Conservation (phyloP, 2,888 invertebrate genomes). For the Agrochola litura region DNA sequence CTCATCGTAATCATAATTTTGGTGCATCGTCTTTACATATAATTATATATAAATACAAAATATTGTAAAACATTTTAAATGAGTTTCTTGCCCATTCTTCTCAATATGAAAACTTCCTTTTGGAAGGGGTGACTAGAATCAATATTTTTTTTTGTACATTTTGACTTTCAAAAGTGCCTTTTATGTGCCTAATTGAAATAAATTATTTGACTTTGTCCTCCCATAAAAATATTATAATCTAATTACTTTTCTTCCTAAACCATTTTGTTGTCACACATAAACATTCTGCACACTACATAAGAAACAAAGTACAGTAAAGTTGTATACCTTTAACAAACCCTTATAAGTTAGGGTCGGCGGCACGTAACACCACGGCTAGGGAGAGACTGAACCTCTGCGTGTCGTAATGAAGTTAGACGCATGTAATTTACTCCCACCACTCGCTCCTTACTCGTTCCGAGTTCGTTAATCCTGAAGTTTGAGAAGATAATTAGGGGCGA, state of each 20-base stretch:
- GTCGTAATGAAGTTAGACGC: slow-evolving; percentile 75
- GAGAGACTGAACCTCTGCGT: slow-evolving; percentile 59
- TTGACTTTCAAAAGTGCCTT: too few relatives aligned
- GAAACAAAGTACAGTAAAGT: slow-evolving; percentile 35
- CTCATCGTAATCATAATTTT: too few relatives aligned
- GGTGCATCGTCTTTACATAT: too few relatives aligned
- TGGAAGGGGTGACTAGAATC: too few relatives aligned
- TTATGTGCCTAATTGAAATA: too few relatives aligned
- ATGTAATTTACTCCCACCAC: slow-evolving; percentile 72
- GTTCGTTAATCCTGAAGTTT: slow-evolving; percentile 78
- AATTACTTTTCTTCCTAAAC: neutral
- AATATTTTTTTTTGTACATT: too few relatives aligned
- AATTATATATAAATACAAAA: too few relatives aligned
- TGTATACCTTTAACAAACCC: slow-evolving; percentile 46
- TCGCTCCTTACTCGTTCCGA: slow-evolving; percentile 62
- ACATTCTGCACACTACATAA: slow-evolving; percentile 11
- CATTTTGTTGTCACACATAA: slow-evolving; percentile 33
- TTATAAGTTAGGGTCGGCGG: slow-evolving; percentile 49
- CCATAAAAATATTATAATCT: neutral
- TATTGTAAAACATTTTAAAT: too few relatives aligned
- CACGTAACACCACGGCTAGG: slow-evolving; percentile 51
- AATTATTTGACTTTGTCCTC: too few relatives aligned
- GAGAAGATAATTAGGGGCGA: slow-evolving; percentile 78
- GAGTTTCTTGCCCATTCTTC: too few relatives aligned
- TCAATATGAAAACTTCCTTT: too few relatives aligned